Percentiles rank a stretch among this genome's conserved stretches.
Conservation (phyloP, 2,888 invertebrate genomes). For the Drosophila anceps region DNA sequence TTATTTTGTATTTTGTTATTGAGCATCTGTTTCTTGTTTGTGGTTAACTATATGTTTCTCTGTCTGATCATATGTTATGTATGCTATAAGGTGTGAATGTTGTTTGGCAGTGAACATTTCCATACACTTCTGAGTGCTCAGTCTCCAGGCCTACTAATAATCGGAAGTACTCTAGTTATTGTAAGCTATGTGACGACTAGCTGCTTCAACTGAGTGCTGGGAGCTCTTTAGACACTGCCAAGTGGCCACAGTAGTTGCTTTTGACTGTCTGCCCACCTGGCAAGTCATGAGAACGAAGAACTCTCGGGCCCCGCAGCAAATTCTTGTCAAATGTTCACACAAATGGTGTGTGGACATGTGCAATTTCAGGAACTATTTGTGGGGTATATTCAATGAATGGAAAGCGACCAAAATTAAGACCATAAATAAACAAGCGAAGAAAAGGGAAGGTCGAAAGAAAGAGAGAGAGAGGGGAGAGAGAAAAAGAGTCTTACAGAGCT, state of each 20-base stretch:
- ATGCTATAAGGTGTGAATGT: background rate
- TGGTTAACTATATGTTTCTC: background rate
- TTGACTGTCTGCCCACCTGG: conserved; percentile 63
- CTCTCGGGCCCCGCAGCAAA: conserved; percentile 8
- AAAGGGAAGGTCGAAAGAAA: conserved; percentile 15
- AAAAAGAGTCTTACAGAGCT: conserved; percentile 20
- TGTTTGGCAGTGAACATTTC: background rate
- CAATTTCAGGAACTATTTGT: conserved; percentile 75
- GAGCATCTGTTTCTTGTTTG: background rate
- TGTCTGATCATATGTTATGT: background rate
- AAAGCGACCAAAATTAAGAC: conserved; percentile 72
- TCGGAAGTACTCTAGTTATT: background rate
- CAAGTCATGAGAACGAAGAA: conserved; percentile 52
- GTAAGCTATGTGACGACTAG: conserved; percentile 4
- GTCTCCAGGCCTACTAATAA: background rate
- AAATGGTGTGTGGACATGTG: conserved; percentile 72
- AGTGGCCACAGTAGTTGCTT: conserved; percentile 64
- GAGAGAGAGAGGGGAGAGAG: background rate
- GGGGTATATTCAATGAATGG: conserved; percentile 65
- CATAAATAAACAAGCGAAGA: conserved; percentile 57
- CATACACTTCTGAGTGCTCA: accelerated
- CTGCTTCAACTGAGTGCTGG: conserved; percentile 21
- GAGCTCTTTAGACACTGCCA: conserved; percentile 25
- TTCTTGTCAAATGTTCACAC: conserved; percentile 45
- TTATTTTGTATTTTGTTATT: background rate